Evolutionary conservation across 2,888 invertebrate species (phyloP).

Genomic region (Orthonevra nobilis): DNA sequence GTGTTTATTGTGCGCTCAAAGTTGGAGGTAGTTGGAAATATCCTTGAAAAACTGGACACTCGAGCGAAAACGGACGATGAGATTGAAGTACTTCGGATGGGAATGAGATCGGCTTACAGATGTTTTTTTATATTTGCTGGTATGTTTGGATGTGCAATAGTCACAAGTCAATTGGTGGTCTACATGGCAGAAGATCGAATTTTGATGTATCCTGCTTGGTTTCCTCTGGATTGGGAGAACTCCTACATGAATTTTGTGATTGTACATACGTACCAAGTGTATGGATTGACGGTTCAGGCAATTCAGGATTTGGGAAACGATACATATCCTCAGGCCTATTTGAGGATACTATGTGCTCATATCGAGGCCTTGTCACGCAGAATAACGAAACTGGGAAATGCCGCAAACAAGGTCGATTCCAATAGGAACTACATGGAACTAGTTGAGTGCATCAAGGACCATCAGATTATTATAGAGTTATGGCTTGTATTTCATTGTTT

Average conservation of each 20-base stretch:
- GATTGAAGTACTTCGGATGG: constrained; percentile 51
- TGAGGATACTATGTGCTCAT: constrained; percentile 75
- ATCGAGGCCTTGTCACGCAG: constrained; percentile 73
- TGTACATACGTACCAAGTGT: constrained; percentile 68
- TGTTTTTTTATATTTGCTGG: constrained; percentile 57
- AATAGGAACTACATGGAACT: constrained; percentile 71
- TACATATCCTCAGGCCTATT: constrained; percentile 75
- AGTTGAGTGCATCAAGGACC: constrained; percentile 75
- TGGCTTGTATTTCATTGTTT: too few species aligned
- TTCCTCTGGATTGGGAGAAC: constrained; percentile 75
- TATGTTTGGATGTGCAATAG: constrained; percentile 40
- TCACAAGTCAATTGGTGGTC: constrained; percentile 64
- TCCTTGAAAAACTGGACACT: constrained; percentile 73
- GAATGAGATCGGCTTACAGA: constrained; percentile 52
- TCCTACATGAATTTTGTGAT: constrained; percentile 69
- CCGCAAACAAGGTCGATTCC: too few species aligned
- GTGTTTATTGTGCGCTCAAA: constrained; percentile 67
- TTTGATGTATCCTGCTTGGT: constrained; percentile 74
- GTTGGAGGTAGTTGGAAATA: constrained; percentile 67
- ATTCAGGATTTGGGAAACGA: constrained; percentile 70
- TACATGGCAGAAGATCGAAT: constrained; percentile 62
- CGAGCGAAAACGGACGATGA: constrained; percentile 71
- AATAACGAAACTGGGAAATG: constrained; percentile 68
- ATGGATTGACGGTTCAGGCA: constrained; percentile 57
- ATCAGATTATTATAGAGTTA: constrained; percentile 74